Evolutionary conservation across 1,140 invertebrate genomes (phyloP), one percentile per base, ranked within the genome.

Genomic region (Eumaeus atala): DNA sequence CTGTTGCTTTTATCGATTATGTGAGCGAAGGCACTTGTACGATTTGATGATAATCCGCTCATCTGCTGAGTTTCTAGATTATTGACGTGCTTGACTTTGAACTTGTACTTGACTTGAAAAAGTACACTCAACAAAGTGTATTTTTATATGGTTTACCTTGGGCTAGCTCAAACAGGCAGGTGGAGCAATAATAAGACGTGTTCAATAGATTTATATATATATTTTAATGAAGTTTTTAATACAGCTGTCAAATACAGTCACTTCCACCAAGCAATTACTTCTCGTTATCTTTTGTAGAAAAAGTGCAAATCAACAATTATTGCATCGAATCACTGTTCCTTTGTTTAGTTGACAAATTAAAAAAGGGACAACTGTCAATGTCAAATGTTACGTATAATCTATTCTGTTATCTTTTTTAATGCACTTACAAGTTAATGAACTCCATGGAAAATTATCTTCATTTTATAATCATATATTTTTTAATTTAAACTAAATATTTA

Each of bases 121-220:
- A n/a, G n/a, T n/a, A n/a, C n/a, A n/a, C n/a, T n/a, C n/a, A n/a
- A n/a, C n/a, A n/a, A n/a, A n/a, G n/a, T n/a, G n/a, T n/a, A n/a
- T n/a, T n/a, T n/a, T n/a, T n/a, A n/a, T 28, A 28, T 28, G 21
- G 21, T 2, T n/a, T n/a, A 28, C 21, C 6, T 28, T 28, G 21
- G 21, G 56, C n/a, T 38, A 18, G 14, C 34, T 50, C 9, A 50
- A 49, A 35, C 28, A 11, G 34, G 28, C 12, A 50, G 33, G 6
- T 12, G 35, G 12, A 18, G 6, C n/a, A 34, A 34, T 35, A 50
- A 35, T 10, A 34, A 50, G 35, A 50, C 33, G 34, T 42, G 56
- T 64, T 86, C 83, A 86, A 86, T 86, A 86, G 79, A 84, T 84
- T 84, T 83, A 86, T 86, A 80, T 84, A 84, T 86, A 84, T 86